Evolutionary conservation across 2,888 invertebrate genomes (phyloP), one percentile per base, ranked within the genome.

Genomic region (Ichneumon xanthorius): DNA sequence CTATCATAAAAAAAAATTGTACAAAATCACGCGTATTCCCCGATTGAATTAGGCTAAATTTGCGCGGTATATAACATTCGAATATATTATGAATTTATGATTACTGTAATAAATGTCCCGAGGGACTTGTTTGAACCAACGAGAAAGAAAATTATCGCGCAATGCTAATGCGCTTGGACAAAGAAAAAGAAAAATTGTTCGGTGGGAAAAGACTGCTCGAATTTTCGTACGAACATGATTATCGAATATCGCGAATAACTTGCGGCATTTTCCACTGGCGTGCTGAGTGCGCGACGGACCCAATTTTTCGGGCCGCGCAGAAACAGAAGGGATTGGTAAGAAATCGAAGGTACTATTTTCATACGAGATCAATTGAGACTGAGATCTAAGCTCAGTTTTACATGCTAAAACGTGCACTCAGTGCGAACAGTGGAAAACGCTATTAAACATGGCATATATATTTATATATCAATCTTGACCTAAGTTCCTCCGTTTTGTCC

Each of bases 31-130:
- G 19, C 16, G 48, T 55, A 19, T 48, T 63, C 26, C 26, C 40
- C 16, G 16, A 61, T 16, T 70, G 22, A 40, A 73, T 65, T 53
- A 73, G 65, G 61, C 72, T 33, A 73, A 78, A 67, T 78, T 81
- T 73, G 68, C 73, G 75, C 78, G 55, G 16, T 75, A 55, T 68
- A 70, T 81, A 81, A 85, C 81, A 68, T 78, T 50, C 73, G 67
- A 78, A 85, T 85, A 80, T 84, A 84, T 77, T 30, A 81, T 70
- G 73, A 73, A 65, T 68, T 63, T 63, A 33, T n/a, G 16, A 6
- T 63, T 33, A 63, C 30, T 63, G 63, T 63, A 30, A 63, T 63
- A 63, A 33, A 63, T 63, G 26, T 63, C 30, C 30, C 7, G n/a
- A 7, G 5, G 30, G 33, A 63, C 14, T 63, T 63, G 33, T 63